Evolutionary conservation across 2,113 vertebrate genomes (phyloP).

Genomic region (Pseudonaja textilis): DNA sequence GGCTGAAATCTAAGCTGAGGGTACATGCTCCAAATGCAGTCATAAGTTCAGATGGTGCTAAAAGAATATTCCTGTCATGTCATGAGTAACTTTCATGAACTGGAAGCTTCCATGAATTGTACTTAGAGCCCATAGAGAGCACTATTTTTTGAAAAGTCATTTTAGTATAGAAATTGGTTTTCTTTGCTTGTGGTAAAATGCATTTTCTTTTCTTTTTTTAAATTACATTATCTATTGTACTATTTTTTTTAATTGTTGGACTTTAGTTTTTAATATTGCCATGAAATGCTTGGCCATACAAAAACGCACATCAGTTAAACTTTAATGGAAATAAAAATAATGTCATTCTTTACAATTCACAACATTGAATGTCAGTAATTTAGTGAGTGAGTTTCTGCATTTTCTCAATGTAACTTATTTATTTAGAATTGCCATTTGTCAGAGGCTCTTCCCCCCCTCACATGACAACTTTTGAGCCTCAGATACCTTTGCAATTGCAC

Average conservation of each 20-base stretch:
- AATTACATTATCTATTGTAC: neutral
- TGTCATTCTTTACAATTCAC: neutral
- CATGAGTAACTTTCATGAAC: neutral
- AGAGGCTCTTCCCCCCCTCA: neutral
- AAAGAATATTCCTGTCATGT: neutral
- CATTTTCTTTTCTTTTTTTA: neutral
- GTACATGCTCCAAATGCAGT: neutral
- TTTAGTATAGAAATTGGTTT: neutral
- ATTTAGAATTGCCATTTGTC: slow-evolving; percentile 46
- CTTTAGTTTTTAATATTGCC: neutral
- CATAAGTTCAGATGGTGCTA: neutral
- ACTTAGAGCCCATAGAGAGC: neutral
- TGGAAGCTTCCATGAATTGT: neutral
- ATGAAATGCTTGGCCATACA: neutral
- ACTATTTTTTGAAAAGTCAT: neutral
- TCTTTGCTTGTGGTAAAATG: neutral
- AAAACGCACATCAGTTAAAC: neutral
- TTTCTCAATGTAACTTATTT: slow-evolving; percentile 30
- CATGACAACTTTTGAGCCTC: slow-evolving; percentile 53
- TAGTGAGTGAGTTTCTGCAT: neutral
- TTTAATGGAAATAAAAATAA: neutral
- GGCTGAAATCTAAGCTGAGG: neutral
- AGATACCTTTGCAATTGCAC: slow-evolving; percentile 59
- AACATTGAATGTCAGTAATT: neutral
- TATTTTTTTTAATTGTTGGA: neutral